Evolutionary conservation across 2,113 vertebrate species (phyloP).

Genomic region (Xiphophorus couchianus): DNA sequence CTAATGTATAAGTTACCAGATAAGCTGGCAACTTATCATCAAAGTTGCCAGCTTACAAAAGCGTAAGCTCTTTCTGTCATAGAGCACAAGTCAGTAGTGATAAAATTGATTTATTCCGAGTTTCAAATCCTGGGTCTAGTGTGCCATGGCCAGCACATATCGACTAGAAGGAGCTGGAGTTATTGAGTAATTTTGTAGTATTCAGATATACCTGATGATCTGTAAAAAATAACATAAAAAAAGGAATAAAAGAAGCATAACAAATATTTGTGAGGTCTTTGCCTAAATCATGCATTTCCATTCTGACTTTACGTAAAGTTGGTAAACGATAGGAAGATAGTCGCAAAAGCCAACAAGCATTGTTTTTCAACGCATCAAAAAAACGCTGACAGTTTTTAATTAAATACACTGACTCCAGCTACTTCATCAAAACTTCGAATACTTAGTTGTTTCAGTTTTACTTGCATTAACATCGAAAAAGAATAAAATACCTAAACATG

Average conservation of each 20-base stretch:
- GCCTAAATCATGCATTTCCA: neutral
- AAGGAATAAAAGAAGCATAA: neutral
- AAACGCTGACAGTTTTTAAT: no score
- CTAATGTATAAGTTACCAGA: constrained; percentile 21
- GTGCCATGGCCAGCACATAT: no score
- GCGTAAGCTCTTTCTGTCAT: constrained; percentile 13
- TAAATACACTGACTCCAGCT: neutral
- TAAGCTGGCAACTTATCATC: neutral
- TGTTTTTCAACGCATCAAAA: no score
- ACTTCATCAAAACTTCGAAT: neutral
- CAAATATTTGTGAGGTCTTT: neutral
- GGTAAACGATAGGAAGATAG: no score
- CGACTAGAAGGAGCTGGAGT: neutral
- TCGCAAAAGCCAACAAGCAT: no score
- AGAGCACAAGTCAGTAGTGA: neutral
- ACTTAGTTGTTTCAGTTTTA: no score
- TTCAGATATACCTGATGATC: neutral
- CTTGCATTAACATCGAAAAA: no score
- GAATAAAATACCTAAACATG: neutral
- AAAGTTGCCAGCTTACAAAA: constrained; percentile 19
- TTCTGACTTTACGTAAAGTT: no score
- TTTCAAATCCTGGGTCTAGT: neutral
- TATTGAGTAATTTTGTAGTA: neutral
- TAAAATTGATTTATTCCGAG: neutral
- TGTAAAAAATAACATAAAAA: no score